A percentile compares a stretch with the other conserved stretches of the same genome.
Evolutionary conservation across 2,888 invertebrate genomes (phyloP).

Genomic region (Mamestra brassicae): DNA sequence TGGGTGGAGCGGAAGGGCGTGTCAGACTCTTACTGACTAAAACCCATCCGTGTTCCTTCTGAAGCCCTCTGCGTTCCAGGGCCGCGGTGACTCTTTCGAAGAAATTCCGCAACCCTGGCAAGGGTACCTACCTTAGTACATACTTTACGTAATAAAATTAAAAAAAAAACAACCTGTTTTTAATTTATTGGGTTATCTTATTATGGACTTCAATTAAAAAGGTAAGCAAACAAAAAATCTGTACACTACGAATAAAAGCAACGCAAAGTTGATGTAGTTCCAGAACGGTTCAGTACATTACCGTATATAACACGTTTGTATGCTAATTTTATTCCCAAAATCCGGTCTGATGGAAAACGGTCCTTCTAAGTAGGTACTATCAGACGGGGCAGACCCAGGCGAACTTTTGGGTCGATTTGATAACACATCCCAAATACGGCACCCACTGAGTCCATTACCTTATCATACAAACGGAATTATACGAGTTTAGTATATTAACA

Average conservation of each 20-base stretch:
- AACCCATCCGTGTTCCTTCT: too few relatives aligned
- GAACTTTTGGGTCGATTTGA: constrained; percentile 88
- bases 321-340: constrained; percentile 88
- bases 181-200: too few relatives aligned
- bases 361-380: constrained; percentile 80
- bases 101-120: too few relatives aligned
- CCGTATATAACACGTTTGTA: constrained; percentile 86
- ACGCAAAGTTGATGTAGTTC: constrained; percentile 73
- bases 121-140: too few relatives aligned
- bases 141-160: too few relatives aligned
- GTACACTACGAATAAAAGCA: constrained; percentile 48
- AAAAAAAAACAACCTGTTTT: too few relatives aligned
- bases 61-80: too few relatives aligned
- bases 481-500: constrained; percentile 62
- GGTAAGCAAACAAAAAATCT: constrained; percentile 42
- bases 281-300: constrained; percentile 80
- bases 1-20: too few relatives aligned
- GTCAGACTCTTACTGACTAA: too few relatives aligned
- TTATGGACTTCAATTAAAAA: background rate
- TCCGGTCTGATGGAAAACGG: constrained; percentile 86
- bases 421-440: constrained; percentile 79
- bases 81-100: too few relatives aligned
- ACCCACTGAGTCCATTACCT: constrained; percentile 77
- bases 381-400: constrained; percentile 73
- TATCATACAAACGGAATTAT: constrained; percentile 78